These are phyloP conservation scores for Alethe castanea DNA, from an alignment of 2,113 vertebrate genomes.

Conservation along the genomic window DNA sequence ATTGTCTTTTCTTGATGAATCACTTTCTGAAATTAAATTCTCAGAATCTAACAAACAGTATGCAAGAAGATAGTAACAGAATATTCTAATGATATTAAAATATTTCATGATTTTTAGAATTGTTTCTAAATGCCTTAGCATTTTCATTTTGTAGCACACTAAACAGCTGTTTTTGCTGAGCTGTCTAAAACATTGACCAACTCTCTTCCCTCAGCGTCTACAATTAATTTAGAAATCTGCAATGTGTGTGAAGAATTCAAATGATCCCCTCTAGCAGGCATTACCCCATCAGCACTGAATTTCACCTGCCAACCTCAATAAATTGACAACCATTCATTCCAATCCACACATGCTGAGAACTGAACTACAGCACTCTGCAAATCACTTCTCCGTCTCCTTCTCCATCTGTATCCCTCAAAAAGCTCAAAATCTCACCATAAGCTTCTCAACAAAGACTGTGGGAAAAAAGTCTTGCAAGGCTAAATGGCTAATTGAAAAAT, in stretches of 20 bases:
- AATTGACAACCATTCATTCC: neutral
- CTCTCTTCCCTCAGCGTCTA: neutral
- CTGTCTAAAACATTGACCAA: neutral
- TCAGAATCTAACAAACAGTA: neutral
- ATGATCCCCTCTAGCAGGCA: neutral
- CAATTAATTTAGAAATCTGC: conserved; percentile 22
- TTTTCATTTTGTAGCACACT: neutral
- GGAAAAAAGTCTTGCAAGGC: neutral
- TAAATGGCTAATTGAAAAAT: neutral
- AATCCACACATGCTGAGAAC: neutral
- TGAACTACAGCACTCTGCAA: neutral
- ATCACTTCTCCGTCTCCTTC: neutral
- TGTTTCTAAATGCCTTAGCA: neutral
- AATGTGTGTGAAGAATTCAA: neutral
- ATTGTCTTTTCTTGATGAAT: neutral
- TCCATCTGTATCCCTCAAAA: neutral
- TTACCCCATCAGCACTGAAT: neutral
- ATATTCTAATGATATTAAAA: neutral
- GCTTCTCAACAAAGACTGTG: neutral
- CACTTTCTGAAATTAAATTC: neutral
- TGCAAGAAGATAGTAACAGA: neutral
- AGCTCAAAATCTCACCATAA: neutral
- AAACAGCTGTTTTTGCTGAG: neutral
- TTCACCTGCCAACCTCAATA: conserved; percentile 13
- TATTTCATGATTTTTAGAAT: neutral